Evolutionary conservation across 2,888 invertebrate genomes (phyloP).

Genomic region (Rhagophthalmus giganteus): DNA sequence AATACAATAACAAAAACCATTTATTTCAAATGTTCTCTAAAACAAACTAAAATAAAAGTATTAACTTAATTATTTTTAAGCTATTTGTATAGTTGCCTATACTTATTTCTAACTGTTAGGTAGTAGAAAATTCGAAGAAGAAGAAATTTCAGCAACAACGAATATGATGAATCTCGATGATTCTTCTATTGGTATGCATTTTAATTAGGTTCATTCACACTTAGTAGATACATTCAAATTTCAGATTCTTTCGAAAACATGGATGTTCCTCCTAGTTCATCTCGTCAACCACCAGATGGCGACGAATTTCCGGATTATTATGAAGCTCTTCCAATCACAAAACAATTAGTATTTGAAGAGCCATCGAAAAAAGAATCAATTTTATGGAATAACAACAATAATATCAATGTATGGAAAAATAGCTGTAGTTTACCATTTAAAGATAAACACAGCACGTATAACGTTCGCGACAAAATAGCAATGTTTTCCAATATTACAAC

Average conservation of each 20-base stretch:
- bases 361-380: conserved; percentile 1
- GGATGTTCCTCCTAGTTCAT: conserved; percentile 63
- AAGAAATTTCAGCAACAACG: neutral
- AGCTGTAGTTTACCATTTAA: conserved; percentile 60
- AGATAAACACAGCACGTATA: conserved; percentile 78
- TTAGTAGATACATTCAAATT: neutral
- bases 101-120: neutral
- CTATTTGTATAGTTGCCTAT: too few species aligned
- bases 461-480: conserved; percentile 84
- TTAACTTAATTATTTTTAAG: too few species aligned
- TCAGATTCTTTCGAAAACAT: conserved; percentile 44
- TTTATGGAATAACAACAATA: conserved; percentile 5
- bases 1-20: too few species aligned
- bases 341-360: conserved; percentile 5
- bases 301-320: conserved; percentile 78
- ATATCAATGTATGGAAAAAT: conserved; percentile 25
- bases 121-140: neutral
- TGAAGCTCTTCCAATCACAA: conserved; percentile 55
- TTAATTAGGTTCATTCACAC: neutral
- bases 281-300: conserved; percentile 79
- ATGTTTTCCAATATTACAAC: conserved; percentile 71
- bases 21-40: too few species aligned
- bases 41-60: too few species aligned
- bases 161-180: neutral
- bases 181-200: neutral